Evolutionary conservation across 2,888 invertebrate species (phyloP), one percentile per base, ranked within the genome.

Genomic region (Lasioglossum calceatum): DNA sequence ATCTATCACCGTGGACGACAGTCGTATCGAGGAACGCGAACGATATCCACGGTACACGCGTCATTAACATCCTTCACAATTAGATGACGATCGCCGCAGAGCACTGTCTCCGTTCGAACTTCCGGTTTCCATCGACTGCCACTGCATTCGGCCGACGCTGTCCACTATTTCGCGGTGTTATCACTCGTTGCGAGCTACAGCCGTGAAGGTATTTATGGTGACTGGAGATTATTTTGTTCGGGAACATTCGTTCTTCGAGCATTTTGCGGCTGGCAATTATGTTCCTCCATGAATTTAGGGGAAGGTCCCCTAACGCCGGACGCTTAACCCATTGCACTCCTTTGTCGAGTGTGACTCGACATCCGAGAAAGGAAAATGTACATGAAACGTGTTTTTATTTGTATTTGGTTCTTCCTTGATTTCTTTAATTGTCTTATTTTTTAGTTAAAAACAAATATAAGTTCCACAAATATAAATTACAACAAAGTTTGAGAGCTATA

Each of bases 61-160:
- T 89, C 89, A 83, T 89, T 89, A 89, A 86, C 89, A 89, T 81
- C 82, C 81, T 81, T 89, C 72, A 77, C 89, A 58, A 85, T 89
- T 79, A 87, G 87, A 77, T 58, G 81, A 82, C 80, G 82, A 78
- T 84, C 84, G 58, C n/a, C 47, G 39, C 61, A 50, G 82, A 82
- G 72, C 78, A 70, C 64, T 42, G 76, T 50, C 71, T 54, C 19
- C 64, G 58, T 71, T 74, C 80, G 58, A 54, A 39, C 58, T 73
- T 67, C 3, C n/a, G 58, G 64, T 82, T 87, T 77, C 67, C 85
- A 73, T 85, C 81, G 82, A 8, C 61, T 71, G 80, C 72, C 81
- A 78, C 14, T 36, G 27, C 50, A 64, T 23, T 19, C 27, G 61
- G 70, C 32, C 70, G 80, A 84, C 87, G 73, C 44, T 73, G 76